These are phyloP conservation scores for Chroicocephalus ridibundus DNA, from an alignment of 2,113 vertebrate genomes.

Conservation along the genomic window DNA sequence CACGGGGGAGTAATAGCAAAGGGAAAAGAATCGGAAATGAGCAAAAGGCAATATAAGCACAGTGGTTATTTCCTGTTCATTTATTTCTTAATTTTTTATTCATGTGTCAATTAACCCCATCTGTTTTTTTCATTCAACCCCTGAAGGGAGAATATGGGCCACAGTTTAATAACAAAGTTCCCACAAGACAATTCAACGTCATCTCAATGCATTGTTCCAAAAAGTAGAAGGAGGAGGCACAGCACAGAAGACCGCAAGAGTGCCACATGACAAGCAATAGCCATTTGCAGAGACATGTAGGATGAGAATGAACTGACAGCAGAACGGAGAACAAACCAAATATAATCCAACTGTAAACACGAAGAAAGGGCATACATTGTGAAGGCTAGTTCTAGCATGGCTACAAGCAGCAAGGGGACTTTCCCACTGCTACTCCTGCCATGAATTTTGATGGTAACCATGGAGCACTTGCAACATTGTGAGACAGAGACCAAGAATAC, in stretches of 20 bases:
- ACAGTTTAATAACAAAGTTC: not conserved
- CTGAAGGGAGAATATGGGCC: not conserved
- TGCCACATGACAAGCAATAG: not conserved
- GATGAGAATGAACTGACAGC: not conserved
- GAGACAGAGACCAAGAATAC: not conserved
- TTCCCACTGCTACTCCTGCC: not conserved
- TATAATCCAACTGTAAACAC: not conserved
- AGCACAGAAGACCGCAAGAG: not conserved
- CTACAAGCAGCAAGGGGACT: not conserved
- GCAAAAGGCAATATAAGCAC: not conserved
- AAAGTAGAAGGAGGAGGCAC: not conserved
- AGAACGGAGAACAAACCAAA: not conserved
- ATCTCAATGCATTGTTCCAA: not conserved
- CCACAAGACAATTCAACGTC: not conserved
- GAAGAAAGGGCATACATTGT: not conserved
- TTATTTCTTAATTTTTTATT: constrained; percentile 5
- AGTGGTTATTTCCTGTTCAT: constrained; percentile 46
- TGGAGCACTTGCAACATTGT: not conserved
- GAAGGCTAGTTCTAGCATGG: not conserved
- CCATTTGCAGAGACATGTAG: not conserved
- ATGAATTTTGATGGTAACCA: not conserved
- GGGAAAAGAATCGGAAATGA: not conserved
- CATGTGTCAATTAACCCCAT: constrained; percentile 25
- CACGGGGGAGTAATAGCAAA: not conserved
- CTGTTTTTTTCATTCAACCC: constrained; percentile 24